Evolutionary conservation across 2,113 vertebrate genomes (phyloP).

Genomic region (Dromiciops gliroides): DNA sequence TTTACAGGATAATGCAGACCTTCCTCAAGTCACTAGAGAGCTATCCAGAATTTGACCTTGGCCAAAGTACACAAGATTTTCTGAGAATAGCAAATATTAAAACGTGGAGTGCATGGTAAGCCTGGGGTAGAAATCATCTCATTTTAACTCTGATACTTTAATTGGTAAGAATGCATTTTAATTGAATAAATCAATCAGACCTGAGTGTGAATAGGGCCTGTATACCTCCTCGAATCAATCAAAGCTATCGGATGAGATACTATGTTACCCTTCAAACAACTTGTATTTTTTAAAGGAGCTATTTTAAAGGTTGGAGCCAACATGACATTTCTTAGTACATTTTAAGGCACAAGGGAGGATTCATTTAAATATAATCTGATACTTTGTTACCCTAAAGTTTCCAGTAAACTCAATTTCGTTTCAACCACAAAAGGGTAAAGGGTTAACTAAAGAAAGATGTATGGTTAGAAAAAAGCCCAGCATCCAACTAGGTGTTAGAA

Average conservation of each 20-base stretch:
- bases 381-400: background rate
- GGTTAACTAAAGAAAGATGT: background rate
- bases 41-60: background rate
- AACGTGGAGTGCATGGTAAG: background rate
- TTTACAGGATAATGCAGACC: background rate
- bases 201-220: background rate
- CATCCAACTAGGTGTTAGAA: background rate
- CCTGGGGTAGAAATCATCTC: background rate
- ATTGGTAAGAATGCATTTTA: background rate
- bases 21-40: background rate
- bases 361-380: background rate
- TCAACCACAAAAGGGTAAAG: background rate
- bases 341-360: background rate
- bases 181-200: background rate
- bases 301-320: background rate
- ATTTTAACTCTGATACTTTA: background rate
- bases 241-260: background rate
- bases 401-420: background rate
- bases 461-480: background rate
- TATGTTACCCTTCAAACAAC: background rate
- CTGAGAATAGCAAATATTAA: background rate
- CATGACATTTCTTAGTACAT: background rate
- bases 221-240: background rate
- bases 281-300: background rate
- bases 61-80: background rate